A percentile compares a stretch with the other conserved stretches of the same genome.
These are phyloP conservation scores for Somateria mollissima DNA, from an alignment of 2,797 vertebrate species.

Conservation along the genomic window DNA sequence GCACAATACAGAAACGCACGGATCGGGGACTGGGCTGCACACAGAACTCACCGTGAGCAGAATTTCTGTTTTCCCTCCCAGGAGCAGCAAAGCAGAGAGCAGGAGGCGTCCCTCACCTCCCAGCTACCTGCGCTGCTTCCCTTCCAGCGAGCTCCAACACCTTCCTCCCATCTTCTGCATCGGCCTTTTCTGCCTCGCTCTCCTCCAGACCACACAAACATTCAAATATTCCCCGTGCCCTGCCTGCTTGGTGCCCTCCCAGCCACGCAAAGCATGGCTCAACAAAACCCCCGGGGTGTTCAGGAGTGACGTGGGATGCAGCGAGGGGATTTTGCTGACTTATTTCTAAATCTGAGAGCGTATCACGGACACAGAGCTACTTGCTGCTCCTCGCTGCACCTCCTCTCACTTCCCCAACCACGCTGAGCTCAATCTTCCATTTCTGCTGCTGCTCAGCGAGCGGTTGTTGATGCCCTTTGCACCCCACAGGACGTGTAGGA, in stretches of 20 bases:
- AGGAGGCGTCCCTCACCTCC: constrained; percentile 17
- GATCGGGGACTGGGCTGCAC: background rate
- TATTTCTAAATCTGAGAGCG: background rate
- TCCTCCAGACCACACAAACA: background rate
- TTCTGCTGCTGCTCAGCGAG: background rate
- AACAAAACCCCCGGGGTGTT: background rate
- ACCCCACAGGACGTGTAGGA: background rate
- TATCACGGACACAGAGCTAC: background rate
- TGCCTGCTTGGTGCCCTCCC: too few species aligned
- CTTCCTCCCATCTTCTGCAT: constrained; percentile 37
- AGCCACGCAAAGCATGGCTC: background rate
- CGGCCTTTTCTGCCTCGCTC: background rate
- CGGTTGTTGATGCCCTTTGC: background rate
- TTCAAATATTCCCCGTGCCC: background rate
- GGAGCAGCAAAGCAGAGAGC: background rate
- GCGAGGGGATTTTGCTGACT: background rate
- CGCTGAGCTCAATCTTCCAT: background rate
- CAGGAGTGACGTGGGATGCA: background rate
- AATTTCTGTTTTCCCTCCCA: too few species aligned
- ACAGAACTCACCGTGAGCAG: background rate
- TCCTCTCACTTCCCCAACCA: background rate
- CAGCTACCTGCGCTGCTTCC: constrained; percentile 28
- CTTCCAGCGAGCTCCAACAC: constrained; percentile 29
- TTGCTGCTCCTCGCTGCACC: background rate
- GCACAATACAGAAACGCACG: background rate